Base-by-base conservation (phyloP, 2,888 invertebrate species). In the Aspidapion aeneum region DNA sequence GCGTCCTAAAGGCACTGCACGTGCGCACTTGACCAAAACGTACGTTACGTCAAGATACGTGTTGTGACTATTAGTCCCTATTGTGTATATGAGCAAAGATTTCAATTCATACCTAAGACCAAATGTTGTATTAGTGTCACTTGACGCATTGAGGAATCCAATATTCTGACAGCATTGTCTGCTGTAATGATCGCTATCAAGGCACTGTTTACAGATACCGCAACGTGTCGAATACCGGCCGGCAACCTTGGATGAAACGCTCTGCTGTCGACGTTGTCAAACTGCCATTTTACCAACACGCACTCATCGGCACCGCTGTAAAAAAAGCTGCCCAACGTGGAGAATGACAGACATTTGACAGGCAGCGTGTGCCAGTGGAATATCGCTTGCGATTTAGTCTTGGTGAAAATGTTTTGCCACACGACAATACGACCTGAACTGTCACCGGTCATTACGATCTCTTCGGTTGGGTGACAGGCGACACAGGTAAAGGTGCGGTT, bases 301-400 rank as follows among this genome's bases (percentile, higher is more conserved):
- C 87, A 84, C 77, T 94, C 94, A 56, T 84, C 83, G 18, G 61
- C 93, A 7, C 91, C 91, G 71, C 90, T 90, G 71, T 87, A 88
- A 75, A 93, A 84, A 68, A 86, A 83, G 9, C 85, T 85, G 18
- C 91, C 91, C 77, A 78, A 71, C 1, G 75, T 71, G 12, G 91
- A 87, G 74, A 91, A 93, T 1, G 82, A 80, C 17, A 93, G 74
- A 73, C 88, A 86, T 55, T 83, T 82, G 0, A 92, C 87, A 35
- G 87, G 84, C 57, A 90, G 81, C 2, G 87, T 86, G 78, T 93
- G 93, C 93, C 93, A 93, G 75, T 93, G 92, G 72, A 85, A 86
- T 1, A 85, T 76, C 0, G 85, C 79, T 72, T 83, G 80, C 9
- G 73, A 67, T 51, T 74, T 73, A 55, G 69, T 64, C 54, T 69